A percentile compares a stretch with the other conserved stretches of the same genome.
phyloP scores from a whole-genome alignment of 2,113 vertebrate species.

The Regulus satrapa region DNA sequence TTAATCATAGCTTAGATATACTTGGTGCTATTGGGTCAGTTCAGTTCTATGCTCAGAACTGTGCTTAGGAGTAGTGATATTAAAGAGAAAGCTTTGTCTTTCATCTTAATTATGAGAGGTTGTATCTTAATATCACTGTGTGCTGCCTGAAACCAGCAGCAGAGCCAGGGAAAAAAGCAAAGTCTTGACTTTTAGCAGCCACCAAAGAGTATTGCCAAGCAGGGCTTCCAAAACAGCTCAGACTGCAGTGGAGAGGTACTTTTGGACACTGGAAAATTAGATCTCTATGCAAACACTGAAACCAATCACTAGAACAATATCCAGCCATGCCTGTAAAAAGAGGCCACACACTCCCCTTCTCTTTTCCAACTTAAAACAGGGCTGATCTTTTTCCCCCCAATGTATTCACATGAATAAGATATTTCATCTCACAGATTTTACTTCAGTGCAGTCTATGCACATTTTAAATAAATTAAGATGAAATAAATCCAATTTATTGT shows the following conservation, averaged over 20 bases:
- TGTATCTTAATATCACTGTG: neutral
- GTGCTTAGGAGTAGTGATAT: neutral
- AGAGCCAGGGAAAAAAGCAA: neutral
- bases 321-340: neutral
- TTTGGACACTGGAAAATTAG: neutral
- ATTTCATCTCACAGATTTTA: constrained; percentile 74
- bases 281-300: neutral
- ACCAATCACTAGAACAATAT: neutral
- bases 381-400: constrained; percentile 44
- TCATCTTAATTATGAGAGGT: neutral
- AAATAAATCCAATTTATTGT: constrained; percentile 80
- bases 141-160: neutral
- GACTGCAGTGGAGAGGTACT: neutral
- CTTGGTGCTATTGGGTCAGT: neutral
- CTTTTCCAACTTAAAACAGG: constrained; percentile 29
- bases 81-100: neutral
- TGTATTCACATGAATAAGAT: constrained; percentile 68
- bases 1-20: neutral
- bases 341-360: constrained; percentile 12
- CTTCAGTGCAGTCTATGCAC: constrained; percentile 68
- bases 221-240: neutral
- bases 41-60: neutral
- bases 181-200: neutral
- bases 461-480: constrained; percentile 80
- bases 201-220: neutral